phyloP scores from a whole-genome alignment of 2,797 vertebrate species.

The Arnoldichthys spilopterus region DNA sequence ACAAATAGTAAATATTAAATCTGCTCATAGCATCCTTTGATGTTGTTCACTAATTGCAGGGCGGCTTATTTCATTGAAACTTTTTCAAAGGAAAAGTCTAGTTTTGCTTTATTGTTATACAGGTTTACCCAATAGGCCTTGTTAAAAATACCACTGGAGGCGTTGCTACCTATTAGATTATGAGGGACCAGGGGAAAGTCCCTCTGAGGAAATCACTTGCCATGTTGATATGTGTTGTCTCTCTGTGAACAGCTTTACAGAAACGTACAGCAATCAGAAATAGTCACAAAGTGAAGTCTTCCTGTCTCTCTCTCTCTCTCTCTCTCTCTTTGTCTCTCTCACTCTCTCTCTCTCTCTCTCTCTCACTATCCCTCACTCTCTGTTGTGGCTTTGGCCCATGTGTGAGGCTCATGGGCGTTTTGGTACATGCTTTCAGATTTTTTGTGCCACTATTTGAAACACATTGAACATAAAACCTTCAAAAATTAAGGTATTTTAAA shows the following conservation, averaged over 20 bases:
- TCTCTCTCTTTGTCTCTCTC: conserved; percentile 2
- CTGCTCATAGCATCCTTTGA: no score
- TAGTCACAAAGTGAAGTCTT: not conserved
- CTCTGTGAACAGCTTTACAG: not conserved
- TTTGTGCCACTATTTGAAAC: not conserved
- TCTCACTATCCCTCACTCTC: not conserved
- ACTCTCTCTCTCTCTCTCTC: not conserved
- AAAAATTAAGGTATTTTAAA: not conserved
- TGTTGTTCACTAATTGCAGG: no score
- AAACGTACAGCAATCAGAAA: not conserved
- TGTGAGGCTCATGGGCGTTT: conserved; percentile 32
- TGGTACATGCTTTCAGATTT: conserved; percentile 7
- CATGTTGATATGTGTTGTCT: not conserved
- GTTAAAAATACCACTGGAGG: no score
- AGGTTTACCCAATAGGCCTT: no score
- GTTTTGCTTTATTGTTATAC: not conserved
- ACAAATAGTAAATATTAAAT: no score
- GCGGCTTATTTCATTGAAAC: no score
- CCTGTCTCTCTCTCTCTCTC: not conserved
- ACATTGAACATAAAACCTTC: not conserved
- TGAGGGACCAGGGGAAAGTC: not conserved
- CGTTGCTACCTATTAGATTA: not conserved
- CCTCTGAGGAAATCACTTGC: not conserved
- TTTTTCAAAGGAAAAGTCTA: not conserved
- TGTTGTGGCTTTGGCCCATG: not conserved